These are phyloP conservation scores for Chaenodraco wilsoni DNA, from an alignment of 2,797 vertebrate species.

Conservation along the genomic window DNA sequence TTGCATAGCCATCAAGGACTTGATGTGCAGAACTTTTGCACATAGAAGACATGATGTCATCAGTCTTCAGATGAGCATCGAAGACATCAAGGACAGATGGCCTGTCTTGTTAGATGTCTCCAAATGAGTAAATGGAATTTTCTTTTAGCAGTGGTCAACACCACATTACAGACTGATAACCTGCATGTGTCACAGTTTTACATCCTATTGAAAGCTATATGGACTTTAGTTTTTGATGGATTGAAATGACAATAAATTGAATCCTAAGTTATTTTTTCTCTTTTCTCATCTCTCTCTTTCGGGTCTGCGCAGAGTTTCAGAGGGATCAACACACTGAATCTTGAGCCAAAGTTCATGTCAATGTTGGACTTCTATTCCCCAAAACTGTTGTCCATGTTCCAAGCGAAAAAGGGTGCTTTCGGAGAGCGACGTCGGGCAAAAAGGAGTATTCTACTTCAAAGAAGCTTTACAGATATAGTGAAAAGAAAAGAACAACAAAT, in stretches of 20 bases:
- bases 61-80: conserved; percentile 6
- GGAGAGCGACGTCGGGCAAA: conserved; percentile 3
- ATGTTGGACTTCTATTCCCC: conserved; percentile 8
- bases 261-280: too few species aligned
- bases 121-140: background rate
- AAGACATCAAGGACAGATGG: conserved; percentile 1
- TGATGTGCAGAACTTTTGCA: conserved; percentile 5
- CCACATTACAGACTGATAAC: too few species aligned
- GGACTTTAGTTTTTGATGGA: too few species aligned
- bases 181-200: too few species aligned
- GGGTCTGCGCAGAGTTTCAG: conserved; percentile 8
- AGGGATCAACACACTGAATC: background rate
- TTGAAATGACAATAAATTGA: too few species aligned
- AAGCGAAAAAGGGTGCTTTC: too few species aligned
- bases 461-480: too few species aligned
- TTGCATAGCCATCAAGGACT: background rate
- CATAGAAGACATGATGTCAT: conserved; percentile 12
- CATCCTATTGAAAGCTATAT: too few species aligned
- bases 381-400: too few species aligned
- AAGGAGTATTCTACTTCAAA: background rate
- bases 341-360: conserved; percentile 17
- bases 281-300: too few species aligned
- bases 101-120: background rate
- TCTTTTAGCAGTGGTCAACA: too few species aligned
- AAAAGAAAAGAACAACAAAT: too few species aligned